Evolutionary conservation across 2,888 invertebrate genomes (phyloP).

Genomic region (Agrochola lota): DNA sequence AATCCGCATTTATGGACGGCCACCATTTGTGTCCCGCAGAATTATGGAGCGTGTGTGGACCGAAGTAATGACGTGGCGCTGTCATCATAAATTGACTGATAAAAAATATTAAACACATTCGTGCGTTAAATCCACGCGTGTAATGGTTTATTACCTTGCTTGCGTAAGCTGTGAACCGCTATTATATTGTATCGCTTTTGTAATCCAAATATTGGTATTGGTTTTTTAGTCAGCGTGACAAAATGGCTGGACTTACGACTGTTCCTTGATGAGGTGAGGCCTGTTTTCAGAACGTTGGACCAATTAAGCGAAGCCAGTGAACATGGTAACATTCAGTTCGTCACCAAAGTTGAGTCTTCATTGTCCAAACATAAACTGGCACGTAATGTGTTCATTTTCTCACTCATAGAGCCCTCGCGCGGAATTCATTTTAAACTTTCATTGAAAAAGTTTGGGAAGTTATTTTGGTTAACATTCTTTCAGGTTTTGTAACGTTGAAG

Average conservation of each 20-base stretch:
- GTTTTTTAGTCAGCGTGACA: not conserved
- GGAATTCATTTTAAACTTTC: not conserved
- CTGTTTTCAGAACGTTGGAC: not conserved
- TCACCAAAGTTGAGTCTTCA: not conserved
- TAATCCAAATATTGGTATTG: conserved; percentile 34
- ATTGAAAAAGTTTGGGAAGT: not conserved
- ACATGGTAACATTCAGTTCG: not conserved
- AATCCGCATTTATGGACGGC: conserved; percentile 62
- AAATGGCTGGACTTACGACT: not conserved
- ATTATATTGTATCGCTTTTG: conserved; percentile 36
- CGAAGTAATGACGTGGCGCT: conserved; percentile 62
- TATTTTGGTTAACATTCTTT: not conserved
- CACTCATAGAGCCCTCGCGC: not conserved
- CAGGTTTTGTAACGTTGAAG: not conserved
- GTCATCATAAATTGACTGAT: conserved; percentile 59
- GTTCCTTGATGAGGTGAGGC: not conserved
- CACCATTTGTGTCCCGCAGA: conserved; percentile 55
- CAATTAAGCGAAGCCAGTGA: not conserved
- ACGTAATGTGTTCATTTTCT: not conserved
- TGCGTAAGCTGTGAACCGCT: conserved; percentile 33
- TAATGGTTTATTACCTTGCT: conserved; percentile 45
- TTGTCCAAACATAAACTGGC: not conserved
- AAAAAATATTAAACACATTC: conserved; percentile 58
- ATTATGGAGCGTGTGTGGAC: conserved; percentile 42
- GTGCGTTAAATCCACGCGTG: conserved; percentile 47